A percentile compares a stretch with the other conserved stretches of the same genome.
Conservation (phyloP, 64 coral and sea anemone genomes). For the Actinia tenebrosa region DNA sequence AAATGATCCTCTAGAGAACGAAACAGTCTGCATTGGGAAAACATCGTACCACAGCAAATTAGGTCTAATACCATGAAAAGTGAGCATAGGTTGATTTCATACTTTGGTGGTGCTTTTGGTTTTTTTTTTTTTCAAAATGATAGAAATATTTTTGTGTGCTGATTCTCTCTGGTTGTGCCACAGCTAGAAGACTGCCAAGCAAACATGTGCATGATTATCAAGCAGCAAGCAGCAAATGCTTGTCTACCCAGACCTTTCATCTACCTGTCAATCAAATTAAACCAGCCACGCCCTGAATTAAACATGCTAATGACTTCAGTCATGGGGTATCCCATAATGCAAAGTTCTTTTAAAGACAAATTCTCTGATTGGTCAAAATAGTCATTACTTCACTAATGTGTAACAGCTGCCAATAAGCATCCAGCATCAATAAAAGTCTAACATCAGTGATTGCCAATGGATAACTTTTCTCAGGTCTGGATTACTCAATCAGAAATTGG, state of each 20-base stretch:
- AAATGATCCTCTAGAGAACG: too few species aligned
- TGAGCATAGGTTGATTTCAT: too few species aligned
- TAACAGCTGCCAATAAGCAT: background rate
- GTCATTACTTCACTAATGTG: background rate
- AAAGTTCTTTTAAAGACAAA: background rate
- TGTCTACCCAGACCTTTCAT: background rate
- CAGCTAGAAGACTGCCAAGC: conserved; percentile 14
- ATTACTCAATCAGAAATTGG: too few species aligned
- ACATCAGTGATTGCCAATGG: too few species aligned
- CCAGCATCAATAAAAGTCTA: background rate
- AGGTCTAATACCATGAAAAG: too few species aligned
- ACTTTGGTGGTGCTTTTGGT: too few species aligned
- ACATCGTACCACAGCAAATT: too few species aligned
- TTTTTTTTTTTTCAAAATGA: background rate
- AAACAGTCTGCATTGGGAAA: too few species aligned
- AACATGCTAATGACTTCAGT: background rate
- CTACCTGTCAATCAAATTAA: background rate
- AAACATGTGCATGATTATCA: conserved; percentile 18
- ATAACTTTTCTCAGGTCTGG: too few species aligned
- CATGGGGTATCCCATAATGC: too few species aligned
- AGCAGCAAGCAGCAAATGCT: conserved; percentile 5
- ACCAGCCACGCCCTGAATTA: background rate
- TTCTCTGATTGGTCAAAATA: background rate
- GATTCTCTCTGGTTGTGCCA: conserved; percentile 5
- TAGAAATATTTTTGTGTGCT: background rate